Conservation (phyloP, 2,113 vertebrate species). For the Lepisosteus osseus region DNA sequence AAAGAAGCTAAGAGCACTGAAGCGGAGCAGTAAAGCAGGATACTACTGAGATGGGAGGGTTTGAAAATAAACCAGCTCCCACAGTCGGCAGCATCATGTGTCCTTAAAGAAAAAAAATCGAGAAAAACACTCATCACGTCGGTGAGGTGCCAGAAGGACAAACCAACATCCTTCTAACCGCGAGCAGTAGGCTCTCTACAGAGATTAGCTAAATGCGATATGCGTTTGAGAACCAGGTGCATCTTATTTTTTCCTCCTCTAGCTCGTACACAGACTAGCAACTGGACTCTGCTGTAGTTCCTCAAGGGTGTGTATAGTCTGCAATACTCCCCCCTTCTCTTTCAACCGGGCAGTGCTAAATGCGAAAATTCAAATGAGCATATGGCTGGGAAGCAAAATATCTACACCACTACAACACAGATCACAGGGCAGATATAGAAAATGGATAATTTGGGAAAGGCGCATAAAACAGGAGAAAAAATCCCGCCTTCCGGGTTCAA, state of each 20-base stretch:
- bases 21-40: background rate
- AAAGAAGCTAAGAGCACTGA: background rate
- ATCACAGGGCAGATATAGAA: too few species aligned
- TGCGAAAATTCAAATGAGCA: background rate
- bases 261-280: background rate
- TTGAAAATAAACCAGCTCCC: conserved; percentile 1
- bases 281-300: background rate
- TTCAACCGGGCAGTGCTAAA: too few species aligned
- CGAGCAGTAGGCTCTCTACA: background rate
- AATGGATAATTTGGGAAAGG: too few species aligned
- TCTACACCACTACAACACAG: too few species aligned
- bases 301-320: background rate
- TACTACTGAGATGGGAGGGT: background rate
- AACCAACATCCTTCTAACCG: background rate
- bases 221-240: conserved; percentile 16
- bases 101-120: background rate
- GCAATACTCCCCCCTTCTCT: background rate
- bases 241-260: background rate
- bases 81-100: conserved; percentile 6
- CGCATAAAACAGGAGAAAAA: too few species aligned
- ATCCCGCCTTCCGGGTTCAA: too few species aligned
- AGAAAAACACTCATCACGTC: background rate
- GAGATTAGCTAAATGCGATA: background rate
- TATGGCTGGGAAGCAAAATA: too few species aligned
- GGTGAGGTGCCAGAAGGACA: background rate